Conservation (phyloP, 2,113 vertebrate species). For the Steatornis caripensis region DNA sequence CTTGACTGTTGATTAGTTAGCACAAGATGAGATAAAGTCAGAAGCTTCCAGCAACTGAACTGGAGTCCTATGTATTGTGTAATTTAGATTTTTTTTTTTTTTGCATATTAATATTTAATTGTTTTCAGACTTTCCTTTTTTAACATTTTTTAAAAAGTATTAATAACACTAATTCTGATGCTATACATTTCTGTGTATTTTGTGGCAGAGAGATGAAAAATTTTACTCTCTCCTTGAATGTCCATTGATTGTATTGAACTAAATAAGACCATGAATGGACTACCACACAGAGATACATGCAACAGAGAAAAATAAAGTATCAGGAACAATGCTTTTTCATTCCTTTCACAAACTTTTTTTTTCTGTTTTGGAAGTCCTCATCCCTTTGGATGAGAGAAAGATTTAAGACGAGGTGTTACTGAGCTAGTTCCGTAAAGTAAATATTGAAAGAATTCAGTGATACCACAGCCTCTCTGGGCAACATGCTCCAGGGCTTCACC, state of each 20-base stretch:
- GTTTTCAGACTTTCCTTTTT: not conserved
- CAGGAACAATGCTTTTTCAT: not conserved
- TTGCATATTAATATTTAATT: not conserved
- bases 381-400: not conserved
- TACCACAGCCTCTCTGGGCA: not conserved
- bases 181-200: not conserved
- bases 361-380: not conserved
- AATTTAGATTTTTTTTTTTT: not conserved
- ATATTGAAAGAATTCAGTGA: not conserved
- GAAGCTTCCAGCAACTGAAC: not conserved
- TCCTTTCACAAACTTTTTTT: not conserved
- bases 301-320: not conserved
- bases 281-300: not conserved
- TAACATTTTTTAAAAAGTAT: not conserved
- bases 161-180: not conserved
- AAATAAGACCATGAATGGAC: not conserved
- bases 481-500: not conserved
- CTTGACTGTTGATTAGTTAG: not conserved
- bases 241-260: not conserved
- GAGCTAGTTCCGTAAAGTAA: not conserved
- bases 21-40: not conserved
- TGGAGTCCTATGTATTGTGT: not conserved
- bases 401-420: not conserved
- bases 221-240: not conserved
- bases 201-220: not conserved